Conservation (phyloP, 2,888 invertebrate species). For the Patella caerulea region DNA sequence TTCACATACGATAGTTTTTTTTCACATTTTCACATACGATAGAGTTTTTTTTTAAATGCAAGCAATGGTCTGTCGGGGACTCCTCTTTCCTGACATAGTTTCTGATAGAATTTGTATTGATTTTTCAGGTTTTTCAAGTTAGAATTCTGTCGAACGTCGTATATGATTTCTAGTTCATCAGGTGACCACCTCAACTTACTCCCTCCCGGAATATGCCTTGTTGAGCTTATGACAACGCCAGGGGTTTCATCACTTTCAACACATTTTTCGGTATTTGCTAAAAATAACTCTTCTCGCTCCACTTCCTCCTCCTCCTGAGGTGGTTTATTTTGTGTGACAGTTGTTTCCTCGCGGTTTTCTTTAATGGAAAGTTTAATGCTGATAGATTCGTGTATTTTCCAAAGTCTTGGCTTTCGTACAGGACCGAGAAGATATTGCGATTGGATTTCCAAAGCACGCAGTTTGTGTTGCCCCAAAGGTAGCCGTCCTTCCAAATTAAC, state of each 20-base stretch:
- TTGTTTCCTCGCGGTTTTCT: background rate
- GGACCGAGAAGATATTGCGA: too few species aligned
- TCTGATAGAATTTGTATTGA: background rate
- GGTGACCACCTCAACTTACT: background rate
- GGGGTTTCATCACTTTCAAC: too few species aligned
- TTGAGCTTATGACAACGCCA: background rate
- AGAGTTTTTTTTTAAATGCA: background rate
- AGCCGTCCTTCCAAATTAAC: background rate
- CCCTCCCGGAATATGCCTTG: background rate
- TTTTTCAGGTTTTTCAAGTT: background rate
- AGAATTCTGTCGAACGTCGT: background rate
- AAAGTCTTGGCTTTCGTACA: too few species aligned
- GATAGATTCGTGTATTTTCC: background rate
- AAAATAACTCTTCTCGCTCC: background rate
- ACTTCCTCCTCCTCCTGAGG: background rate
- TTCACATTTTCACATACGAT: background rate
- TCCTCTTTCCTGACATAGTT: too few species aligned
- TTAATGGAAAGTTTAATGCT: background rate
- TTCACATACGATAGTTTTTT: too few species aligned
- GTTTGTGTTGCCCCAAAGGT: too few species aligned
- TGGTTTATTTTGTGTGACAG: background rate
- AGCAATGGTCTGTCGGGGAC: background rate
- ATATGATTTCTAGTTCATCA: background rate
- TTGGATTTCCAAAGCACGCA: too few species aligned
- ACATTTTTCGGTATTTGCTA: background rate